Evolutionary conservation across 2,888 invertebrate species (phyloP).

Genomic region (Candidula unifasciata): DNA sequence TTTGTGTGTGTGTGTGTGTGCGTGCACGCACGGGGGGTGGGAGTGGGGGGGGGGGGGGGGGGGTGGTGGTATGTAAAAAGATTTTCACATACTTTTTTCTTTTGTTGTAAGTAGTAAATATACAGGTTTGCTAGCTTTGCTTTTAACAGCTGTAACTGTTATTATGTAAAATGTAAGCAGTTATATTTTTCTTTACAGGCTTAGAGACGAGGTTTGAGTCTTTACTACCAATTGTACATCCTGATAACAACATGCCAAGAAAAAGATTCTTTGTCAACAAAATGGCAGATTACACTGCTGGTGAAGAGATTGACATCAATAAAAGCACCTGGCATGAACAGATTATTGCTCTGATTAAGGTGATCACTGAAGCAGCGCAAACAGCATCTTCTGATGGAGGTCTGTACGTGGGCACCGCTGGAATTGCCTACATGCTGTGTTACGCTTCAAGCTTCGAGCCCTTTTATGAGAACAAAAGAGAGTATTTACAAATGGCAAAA

Average conservation of each 20-base stretch:
- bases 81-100: too few species aligned
- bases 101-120: too few species aligned
- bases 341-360: constrained; percentile 59
- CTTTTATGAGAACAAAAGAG: constrained; percentile 58
- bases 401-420: constrained; percentile 85
- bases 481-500: constrained; percentile 82
- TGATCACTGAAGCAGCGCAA: constrained; percentile 64
- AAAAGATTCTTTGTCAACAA: constrained; percentile 67
- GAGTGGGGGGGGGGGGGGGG: too few species aligned
- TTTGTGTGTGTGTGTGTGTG: too few species aligned
- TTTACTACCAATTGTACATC: neutral
- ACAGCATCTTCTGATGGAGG: constrained; percentile 80
- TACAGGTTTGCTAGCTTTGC: too few species aligned
- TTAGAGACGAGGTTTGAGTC: neutral
- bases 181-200: neutral
- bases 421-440: constrained; percentile 88
- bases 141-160: too few species aligned
- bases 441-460: constrained; percentile 82
- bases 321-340: constrained; percentile 63
- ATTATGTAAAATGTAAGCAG: neutral
- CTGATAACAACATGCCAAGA: constrained; percentile 55
- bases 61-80: too few species aligned
- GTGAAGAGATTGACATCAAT: constrained; percentile 59
- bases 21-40: too few species aligned
- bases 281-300: constrained; percentile 63